Conservation (phyloP, 1,140 invertebrate species). For the Holotrichia oblita region DNA sequence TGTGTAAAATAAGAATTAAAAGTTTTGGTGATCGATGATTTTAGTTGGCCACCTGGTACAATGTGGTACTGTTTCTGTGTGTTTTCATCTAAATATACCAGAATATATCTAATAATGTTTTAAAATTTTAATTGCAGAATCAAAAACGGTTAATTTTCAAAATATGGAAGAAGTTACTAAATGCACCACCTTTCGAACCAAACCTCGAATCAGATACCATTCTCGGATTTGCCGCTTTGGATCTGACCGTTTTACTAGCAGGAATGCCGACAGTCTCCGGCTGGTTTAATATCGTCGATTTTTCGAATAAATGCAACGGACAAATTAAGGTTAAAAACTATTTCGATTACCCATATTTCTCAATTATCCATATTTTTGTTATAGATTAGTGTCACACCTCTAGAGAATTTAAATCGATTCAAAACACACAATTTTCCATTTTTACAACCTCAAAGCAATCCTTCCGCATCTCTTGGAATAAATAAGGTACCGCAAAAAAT, state of each 20-base stretch:
- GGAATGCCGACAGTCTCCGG: slow-evolving; percentile 66
- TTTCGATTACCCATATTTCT: not conserved
- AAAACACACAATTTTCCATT: slow-evolving; percentile 17
- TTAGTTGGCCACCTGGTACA: too few relatives aligned
- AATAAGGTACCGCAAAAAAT: slow-evolving; percentile 36
- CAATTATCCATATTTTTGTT: slow-evolving; percentile 47
- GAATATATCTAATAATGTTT: not conserved
- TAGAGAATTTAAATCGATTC: slow-evolving; percentile 61
- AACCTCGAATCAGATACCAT: slow-evolving; percentile 65
- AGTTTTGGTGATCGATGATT: too few relatives aligned
- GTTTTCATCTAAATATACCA: too few relatives aligned
- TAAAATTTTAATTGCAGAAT: slow-evolving; percentile 60
- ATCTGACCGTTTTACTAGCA: slow-evolving; percentile 65
- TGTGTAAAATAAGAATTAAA: too few relatives aligned
- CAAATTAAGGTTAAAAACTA: slow-evolving; percentile 66
- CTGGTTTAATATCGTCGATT: slow-evolving; percentile 72
- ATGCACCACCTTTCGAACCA: slow-evolving; percentile 51
- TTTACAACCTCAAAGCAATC: slow-evolving; percentile 37
- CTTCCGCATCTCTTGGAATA: not conserved
- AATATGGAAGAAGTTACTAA: slow-evolving; percentile 66
- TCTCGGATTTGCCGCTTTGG: slow-evolving; percentile 69
- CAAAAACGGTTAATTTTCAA: slow-evolving; percentile 69
- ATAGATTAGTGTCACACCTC: slow-evolving; percentile 64
- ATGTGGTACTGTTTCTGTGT: too few relatives aligned
- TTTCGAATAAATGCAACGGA: slow-evolving; percentile 68